phyloP scores from a whole-genome alignment of 2,797 vertebrate genomes.

The Microctenopoma steveboyesi region DNA sequence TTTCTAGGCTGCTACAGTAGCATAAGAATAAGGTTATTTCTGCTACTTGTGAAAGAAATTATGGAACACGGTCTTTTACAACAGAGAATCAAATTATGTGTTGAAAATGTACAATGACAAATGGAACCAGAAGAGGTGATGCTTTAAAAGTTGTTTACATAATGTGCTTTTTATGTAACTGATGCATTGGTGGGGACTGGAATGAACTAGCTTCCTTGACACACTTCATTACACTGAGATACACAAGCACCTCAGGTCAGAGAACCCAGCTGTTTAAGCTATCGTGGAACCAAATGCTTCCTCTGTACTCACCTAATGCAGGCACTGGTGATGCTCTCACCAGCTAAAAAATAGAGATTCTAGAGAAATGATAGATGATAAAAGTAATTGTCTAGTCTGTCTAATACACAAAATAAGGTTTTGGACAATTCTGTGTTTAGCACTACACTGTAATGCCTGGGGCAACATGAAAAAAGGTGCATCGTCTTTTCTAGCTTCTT shows the following conservation, averaged over 20 bases:
- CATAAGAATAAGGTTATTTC: slow-evolving; percentile 32
- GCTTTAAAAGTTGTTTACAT: slow-evolving; percentile 51
- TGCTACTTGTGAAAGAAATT: slow-evolving; percentile 30
- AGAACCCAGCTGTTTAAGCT: slow-evolving; percentile 49
- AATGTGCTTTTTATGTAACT: slow-evolving; percentile 48
- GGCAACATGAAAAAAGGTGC: not conserved
- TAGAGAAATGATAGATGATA: not conserved
- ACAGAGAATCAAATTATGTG: slow-evolving; percentile 44
- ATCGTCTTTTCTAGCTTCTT: slow-evolving; percentile 19
- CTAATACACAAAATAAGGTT: slow-evolving; percentile 7
- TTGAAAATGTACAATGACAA: slow-evolving; percentile 58
- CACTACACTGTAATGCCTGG: not conserved
- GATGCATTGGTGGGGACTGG: slow-evolving; percentile 53
- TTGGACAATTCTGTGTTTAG: not conserved
- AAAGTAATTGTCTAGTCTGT: not conserved
- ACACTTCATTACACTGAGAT: slow-evolving; percentile 61
- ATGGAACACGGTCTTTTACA: slow-evolving; percentile 21
- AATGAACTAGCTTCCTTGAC: slow-evolving; percentile 60
- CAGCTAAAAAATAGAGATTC: not conserved
- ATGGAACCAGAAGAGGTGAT: slow-evolving; percentile 55
- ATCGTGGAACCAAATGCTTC: slow-evolving; percentile 47
- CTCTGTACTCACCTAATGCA: not conserved
- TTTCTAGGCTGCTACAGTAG: slow-evolving; percentile 12
- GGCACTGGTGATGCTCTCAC: not conserved
- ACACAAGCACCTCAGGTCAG: slow-evolving; percentile 48